Conservation (phyloP, 2,113 vertebrate genomes). For the Helogale parvula region DNA sequence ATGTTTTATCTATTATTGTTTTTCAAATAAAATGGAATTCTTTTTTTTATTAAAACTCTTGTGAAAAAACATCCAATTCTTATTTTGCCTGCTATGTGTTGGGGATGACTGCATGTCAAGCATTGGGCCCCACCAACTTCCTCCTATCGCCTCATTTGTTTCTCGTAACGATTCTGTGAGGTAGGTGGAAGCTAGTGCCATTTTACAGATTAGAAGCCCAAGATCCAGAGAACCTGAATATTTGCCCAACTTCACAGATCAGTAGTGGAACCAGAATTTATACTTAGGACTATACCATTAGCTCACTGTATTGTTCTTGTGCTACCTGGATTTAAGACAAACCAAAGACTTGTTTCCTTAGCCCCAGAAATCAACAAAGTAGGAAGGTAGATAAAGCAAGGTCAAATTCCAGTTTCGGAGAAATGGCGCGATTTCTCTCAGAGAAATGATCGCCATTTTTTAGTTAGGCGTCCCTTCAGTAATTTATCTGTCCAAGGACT, state of each 20-base stretch:
- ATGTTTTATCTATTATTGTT: slow-evolving; percentile 51
- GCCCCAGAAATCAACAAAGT: background rate
- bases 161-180: background rate
- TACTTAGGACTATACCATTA: background rate
- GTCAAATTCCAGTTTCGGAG: background rate
- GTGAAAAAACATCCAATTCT: background rate
- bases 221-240: background rate
- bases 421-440: background rate
- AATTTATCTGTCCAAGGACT: background rate
- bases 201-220: background rate
- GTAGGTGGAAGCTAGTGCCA: background rate
- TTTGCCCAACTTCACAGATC: background rate
- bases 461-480: background rate
- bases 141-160: background rate
- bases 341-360: background rate
- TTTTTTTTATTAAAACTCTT: slow-evolving; percentile 48
- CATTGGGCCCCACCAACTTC: background rate
- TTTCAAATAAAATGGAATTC: slow-evolving; percentile 66
- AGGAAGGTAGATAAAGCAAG: background rate
- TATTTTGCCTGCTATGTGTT: background rate
- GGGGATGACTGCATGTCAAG: background rate
- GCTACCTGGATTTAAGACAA: background rate
- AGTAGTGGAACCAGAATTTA: background rate
- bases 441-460: slow-evolving; percentile 5
- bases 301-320: background rate